phyloP scores from a whole-genome alignment of 1,140 invertebrate genomes.

The Manduca sexta region DNA sequence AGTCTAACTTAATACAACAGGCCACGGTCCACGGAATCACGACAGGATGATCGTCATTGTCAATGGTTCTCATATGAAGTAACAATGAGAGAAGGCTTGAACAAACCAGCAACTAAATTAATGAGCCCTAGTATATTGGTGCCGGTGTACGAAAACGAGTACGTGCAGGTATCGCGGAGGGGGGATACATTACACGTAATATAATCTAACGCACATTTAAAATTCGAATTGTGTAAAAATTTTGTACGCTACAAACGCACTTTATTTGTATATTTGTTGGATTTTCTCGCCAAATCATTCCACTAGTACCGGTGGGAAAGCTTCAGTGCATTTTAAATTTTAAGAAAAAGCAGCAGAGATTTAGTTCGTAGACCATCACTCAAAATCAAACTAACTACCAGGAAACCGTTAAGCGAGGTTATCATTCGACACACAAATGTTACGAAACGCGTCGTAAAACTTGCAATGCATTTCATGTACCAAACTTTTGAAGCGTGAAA shows the following conservation, averaged over 20 bases:
- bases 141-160: neutral
- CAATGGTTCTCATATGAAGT: neutral
- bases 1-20: neutral
- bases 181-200: neutral
- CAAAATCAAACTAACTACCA: constrained; percentile 62
- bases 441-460: constrained; percentile 35
- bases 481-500: constrained; percentile 43
- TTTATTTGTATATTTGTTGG: constrained; percentile 14
- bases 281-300: constrained; percentile 35
- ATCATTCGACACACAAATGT: constrained; percentile 39
- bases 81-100: constrained; percentile 32
- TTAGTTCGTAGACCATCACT: constrained; percentile 59
- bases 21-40: no score
- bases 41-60: no score
- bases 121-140: neutral
- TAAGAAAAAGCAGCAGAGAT: constrained; percentile 55
- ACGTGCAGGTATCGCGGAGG: constrained; percentile 6
- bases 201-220: neutral
- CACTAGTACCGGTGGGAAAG: constrained; percentile 37
- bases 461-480: constrained; percentile 42
- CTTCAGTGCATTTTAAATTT: constrained; percentile 40
- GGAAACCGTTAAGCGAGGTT: constrained; percentile 60
- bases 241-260: constrained; percentile 32
- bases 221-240: neutral
- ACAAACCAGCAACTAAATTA: constrained; percentile 44